Base-by-base conservation (phyloP, 2,797 vertebrate genomes). In the Sebastolobus alascanus region DNA sequence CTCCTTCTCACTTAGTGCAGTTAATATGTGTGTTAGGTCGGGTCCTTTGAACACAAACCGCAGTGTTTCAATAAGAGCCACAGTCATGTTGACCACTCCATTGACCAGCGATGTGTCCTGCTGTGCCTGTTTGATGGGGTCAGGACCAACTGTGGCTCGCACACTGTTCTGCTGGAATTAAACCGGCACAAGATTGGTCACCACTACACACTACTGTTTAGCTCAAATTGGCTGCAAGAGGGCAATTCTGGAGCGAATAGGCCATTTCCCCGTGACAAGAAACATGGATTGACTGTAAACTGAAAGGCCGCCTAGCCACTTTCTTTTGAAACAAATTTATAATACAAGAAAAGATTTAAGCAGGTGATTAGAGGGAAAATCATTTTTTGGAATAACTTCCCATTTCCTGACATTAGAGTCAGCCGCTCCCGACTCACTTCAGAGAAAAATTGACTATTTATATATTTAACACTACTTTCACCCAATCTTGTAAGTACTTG, bases 51-150 rank as follows among this genome's bases (percentile, higher is more conserved):
- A 89, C 88, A 86, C 37, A 12, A 86, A 77, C 87, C 83, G 8
- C 84, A 83, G 82, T 38, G 81, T 88, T 92, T 91, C 88, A 90
- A 85, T 80, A 87, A 92, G 84, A 90, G 86, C 87, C 82, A 68
- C 83, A 86, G 83, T 88, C 72, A 75, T 75, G 79, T 85, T 92
- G 93, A 92, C 90, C 92, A 91, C 84, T 91, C 64, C 84, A 85
- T 87, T 93, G 90, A 92, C 88, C 89, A 73, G 85, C 14, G 18
- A 56, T 83, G 81, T 77, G 73, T 90, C 92, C 87, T 73, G 85
- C 92, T 92, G 93, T 79, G 91, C 60, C 75, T 73, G 77, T 86
- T 85, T 94, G 91, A 94, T 95, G 92, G 85, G 93, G 93, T 95
- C 93, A 78, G 66, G 89, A 90, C 89, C 90, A 84, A 85, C 85